Evolutionary conservation across 2,888 invertebrate genomes (phyloP), one percentile per base, ranked within the genome.

Genomic region (Platycnemis pennipes): DNA sequence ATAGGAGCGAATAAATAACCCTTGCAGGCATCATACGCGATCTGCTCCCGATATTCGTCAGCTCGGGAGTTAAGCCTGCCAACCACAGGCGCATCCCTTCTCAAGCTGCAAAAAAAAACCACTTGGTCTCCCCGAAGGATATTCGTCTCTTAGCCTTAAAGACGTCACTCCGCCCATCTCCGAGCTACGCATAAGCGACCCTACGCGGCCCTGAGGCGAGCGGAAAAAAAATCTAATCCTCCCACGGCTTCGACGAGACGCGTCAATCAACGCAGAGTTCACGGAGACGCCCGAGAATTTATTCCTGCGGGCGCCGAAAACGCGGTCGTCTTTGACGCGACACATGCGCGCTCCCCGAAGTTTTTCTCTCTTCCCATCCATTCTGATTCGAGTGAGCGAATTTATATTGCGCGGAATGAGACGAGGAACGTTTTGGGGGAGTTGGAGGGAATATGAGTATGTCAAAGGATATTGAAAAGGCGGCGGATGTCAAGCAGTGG

Each of bases 261-360:
- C 91, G 91, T 91, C 91, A 91, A 91, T 91, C 91, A 91, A 91
- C 69, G 26, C n/a, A n/a, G n/a, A n/a, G n/a, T n/a, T n/a, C n/a
- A 37, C 26, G 26, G 63, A 42, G 69, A 44, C 31, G 77, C 77
- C 37, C 37, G 31, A 46, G 91, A 91, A 56, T 91, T 63, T 69
- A 91, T 91, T 91, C n/a, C n/a, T 42, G 13, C 63, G 44, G 46
- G 44, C 19, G 49, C 49, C 49, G 88, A 31, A 31, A 49, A 7
- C n/a, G 49, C 16, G n/a, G 53, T 31, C 56, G 63, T 31, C 37
- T 44, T 87, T 3, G 7, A 46, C 11, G 13, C 26, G 31, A 46
- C 11, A 45, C 26, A 53, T 2, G 49, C 8, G 37, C 11, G 11
- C 3, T 31, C 77, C 77, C 37, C 77, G n/a, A 63, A n/a, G 63